Evolutionary conservation across 2,888 invertebrate genomes (phyloP).

Genomic region (Neuroscelio doddi): DNA sequence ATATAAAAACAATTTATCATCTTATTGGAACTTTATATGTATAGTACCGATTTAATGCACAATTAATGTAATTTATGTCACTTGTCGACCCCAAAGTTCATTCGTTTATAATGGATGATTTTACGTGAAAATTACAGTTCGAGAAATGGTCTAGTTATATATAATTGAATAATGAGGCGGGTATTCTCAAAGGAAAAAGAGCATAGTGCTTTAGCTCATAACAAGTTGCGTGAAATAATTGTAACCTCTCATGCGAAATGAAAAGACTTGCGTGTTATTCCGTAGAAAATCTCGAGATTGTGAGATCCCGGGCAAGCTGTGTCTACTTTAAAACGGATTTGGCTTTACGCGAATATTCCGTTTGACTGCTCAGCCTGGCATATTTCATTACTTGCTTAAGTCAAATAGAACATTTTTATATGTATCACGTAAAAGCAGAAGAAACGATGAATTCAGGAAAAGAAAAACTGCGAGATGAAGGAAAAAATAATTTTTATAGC

Average conservation of each 20-base stretch:
- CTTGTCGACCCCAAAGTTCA: not conserved
- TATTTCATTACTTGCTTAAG: conserved; percentile 12
- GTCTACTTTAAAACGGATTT: conserved; percentile 14
- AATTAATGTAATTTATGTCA: conserved; percentile 5
- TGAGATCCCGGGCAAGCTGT: conserved; percentile 10
- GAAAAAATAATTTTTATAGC: too few relatives aligned
- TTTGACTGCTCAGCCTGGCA: conserved; percentile 1
- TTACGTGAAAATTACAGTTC: not conserved
- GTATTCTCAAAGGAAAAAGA: conserved; percentile 5
- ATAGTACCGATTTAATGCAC: too few relatives aligned
- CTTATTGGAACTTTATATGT: too few relatives aligned
- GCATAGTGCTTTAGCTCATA: not conserved
- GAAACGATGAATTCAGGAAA: too few relatives aligned
- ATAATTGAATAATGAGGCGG: conserved; percentile 4
- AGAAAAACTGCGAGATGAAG: too few relatives aligned
- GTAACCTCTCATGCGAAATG: conserved; percentile 12
- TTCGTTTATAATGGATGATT: not conserved
- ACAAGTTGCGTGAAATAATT: conserved; percentile 13
- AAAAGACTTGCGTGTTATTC: conserved; percentile 7
- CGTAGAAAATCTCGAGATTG: conserved; percentile 8
- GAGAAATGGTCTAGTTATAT: not conserved
- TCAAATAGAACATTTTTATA: not conserved
- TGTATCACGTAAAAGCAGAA: not conserved
- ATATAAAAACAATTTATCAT: too few relatives aligned
- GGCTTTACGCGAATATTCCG: conserved; percentile 1